Base-by-base conservation (phyloP, 2,113 vertebrate genomes). In the Picathartes gymnocephalus region DNA sequence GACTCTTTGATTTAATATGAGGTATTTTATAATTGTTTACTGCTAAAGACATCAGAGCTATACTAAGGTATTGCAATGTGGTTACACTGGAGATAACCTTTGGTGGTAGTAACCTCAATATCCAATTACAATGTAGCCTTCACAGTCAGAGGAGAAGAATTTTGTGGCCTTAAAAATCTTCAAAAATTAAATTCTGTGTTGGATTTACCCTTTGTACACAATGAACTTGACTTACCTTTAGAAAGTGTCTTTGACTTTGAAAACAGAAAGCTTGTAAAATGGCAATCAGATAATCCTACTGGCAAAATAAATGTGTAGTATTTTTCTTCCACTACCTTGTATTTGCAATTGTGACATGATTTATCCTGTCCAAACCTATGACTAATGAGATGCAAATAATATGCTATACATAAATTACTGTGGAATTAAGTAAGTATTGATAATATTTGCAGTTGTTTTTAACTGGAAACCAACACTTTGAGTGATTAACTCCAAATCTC, bases 381-480 rank as follows among this genome's bases (percentile, higher is more conserved):
- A 86, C 62, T 86, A 79, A 62, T 69, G 30, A 94, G 54, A 48
- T 54, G 25, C 28, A 28, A 71, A 62, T 27, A 95, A 86, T 42
- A 91, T 39, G 25, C 21, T 81, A 64, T 31, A 62, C 66, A 86
- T 90, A 96, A 87, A 91, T 81, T 86, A 91, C 9, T 57, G 65
- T n/a, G 31, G 11, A 94, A 85, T 92, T 85, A 94, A 94, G 70
- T 28, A 90, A 45, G 8, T 94, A 84, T 94, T 79, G 90, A 74
- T 93, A 94, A 81, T 83, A 81, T 95, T 88, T 95, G 23, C 53
- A 47, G n/a, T 51, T 89, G 13, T 33, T 86, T 95, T 96, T 95
- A 93, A 91, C 69, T 76, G 53, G 68, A 92, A 92, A 90, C 23
- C 57, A 94, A 70, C 25, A 37, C 25, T 60, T 74, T 88, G 61